Evolutionary conservation across 2,888 invertebrate genomes (phyloP), one percentile per base, ranked within the genome.

Genomic region (Empis stercorea): DNA sequence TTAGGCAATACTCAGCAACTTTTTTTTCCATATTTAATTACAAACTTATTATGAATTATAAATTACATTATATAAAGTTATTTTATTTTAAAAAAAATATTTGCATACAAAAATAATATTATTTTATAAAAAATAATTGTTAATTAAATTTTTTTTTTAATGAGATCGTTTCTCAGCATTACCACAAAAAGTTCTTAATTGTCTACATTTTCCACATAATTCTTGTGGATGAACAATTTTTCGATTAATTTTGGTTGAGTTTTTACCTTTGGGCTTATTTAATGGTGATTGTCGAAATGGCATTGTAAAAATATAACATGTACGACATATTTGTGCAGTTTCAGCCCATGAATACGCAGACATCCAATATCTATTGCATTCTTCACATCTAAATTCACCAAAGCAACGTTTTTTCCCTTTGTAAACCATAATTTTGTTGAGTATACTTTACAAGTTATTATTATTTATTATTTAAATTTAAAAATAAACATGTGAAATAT

Each of bases 331-430:
- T 30, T 44, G 44, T 16, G 37, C 16, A 4, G 30, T 23, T 16
- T 37, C 13, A 1, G 44, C 15, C 44, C 44, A 44, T 13, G 44
- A 23, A 30, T 38, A 14, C 1, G 44, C 44, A 11, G 44, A 44
- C 44, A 38, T 44, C 44, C 44, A 44, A 11, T 20, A n/a, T 17
- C 38, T 15, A 6, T 37, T 27, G 13, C 44, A 44, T 4, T 44
- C 23, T 16, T 4, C 5, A 39, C 44, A 44, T 16, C n/a, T 27
- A 36, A 39, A 47, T 11, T 27, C 13, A 6, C 47, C 47, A 37
- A 47, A 47, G 16, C 48, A 47, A 7, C 47, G 13, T 11, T 15
- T 32, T 15, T 40, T 44, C 7, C 48, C 48, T 16, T 48, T 38
- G n/a, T 48, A 48, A 2, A 36, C 43, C 23, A 43, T 47, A 38